Percentiles rank a stretch among this genome's conserved stretches.
Evolutionary conservation across 2,888 invertebrate species (phyloP).

Genomic region (Liopterus haemorrhoidalis): DNA sequence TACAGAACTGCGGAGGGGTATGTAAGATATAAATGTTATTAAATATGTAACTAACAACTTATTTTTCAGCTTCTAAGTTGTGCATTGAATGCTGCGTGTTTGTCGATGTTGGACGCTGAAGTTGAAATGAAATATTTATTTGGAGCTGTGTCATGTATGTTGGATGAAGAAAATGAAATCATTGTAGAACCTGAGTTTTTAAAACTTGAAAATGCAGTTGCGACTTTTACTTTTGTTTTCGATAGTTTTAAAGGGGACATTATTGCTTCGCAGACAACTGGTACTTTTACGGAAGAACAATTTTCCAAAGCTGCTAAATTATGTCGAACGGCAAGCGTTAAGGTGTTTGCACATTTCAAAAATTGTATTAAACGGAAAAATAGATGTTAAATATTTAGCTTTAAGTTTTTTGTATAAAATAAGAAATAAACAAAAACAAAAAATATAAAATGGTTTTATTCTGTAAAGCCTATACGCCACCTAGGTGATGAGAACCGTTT

Average conservation of each 20-base stretch:
- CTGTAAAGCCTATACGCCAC: too few species aligned
- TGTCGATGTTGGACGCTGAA: conserved; percentile 77
- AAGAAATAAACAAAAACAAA: too few species aligned
- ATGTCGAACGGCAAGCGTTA: conserved; percentile 60
- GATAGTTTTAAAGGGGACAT: conserved; percentile 58
- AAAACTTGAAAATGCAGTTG: conserved; percentile 50
- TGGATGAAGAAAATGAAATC: conserved; percentile 54
- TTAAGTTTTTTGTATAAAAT: too few species aligned
- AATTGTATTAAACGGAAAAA: conserved; percentile 52
- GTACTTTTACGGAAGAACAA: conserved; percentile 60
- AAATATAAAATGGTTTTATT: too few species aligned
- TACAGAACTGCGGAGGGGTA: conserved; percentile 79
- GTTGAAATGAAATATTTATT: conserved; percentile 77
- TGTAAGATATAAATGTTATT: conserved; percentile 34
- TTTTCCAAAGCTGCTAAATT: conserved; percentile 61
- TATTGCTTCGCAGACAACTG: conserved; percentile 62
- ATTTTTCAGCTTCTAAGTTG: conserved; percentile 65
- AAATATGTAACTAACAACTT: conserved; percentile 10
- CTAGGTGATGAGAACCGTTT: too few species aligned
- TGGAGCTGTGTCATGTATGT: conserved; percentile 70
- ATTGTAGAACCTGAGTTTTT: conserved; percentile 42
- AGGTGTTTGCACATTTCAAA: conserved; percentile 69
- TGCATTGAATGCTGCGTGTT: conserved; percentile 74
- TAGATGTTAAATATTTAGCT: too few species aligned
- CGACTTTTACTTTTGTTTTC: conserved; percentile 68